Conservation (phyloP, 2,888 invertebrate species). For the Eledona agricola region DNA sequence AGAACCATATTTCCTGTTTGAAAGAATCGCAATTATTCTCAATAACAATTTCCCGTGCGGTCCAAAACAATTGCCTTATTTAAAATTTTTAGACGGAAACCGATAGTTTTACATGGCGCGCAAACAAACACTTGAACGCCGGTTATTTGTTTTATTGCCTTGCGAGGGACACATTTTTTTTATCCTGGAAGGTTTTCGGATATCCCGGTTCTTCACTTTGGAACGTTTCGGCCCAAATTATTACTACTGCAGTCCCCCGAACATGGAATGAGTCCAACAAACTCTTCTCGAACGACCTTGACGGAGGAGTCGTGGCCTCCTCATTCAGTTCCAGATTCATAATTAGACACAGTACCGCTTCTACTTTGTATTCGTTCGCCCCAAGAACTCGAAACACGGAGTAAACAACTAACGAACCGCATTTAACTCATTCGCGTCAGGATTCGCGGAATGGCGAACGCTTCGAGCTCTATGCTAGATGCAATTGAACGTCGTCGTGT, state of each 20-base stretch:
- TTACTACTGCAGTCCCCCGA: too few species aligned
- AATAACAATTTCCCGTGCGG: conserved; percentile 35
- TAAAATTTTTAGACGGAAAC: conserved; percentile 27
- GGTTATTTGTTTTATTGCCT: too few species aligned
- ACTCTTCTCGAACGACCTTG: conserved; percentile 24
- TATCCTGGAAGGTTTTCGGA: conserved; percentile 24
- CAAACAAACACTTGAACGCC: too few species aligned
- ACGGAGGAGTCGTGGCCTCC: background rate
- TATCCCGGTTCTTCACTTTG: conserved; percentile 20
- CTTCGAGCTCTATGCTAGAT: conserved; percentile 4
- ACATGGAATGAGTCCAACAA: conserved; percentile 20
- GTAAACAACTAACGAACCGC: conserved; percentile 6
- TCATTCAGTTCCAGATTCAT: too few species aligned
- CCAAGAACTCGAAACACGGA: too few species aligned
- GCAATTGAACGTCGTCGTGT: conserved; percentile 6
- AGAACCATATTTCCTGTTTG: conserved; percentile 48
- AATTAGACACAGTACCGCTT: conserved; percentile 4
- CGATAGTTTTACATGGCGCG: conserved; percentile 6
- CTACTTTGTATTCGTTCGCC: background rate
- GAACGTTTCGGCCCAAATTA: conserved; percentile 12
- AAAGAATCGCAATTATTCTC: conserved; percentile 41
- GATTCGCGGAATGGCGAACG: conserved; percentile 18
- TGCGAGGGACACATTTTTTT: conserved; percentile 19
- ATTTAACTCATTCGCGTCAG: conserved; percentile 19
- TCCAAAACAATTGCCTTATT: conserved; percentile 32